Evolutionary conservation across 2,888 invertebrate species (phyloP).

Genomic region (Aspidiotus destructor): DNA sequence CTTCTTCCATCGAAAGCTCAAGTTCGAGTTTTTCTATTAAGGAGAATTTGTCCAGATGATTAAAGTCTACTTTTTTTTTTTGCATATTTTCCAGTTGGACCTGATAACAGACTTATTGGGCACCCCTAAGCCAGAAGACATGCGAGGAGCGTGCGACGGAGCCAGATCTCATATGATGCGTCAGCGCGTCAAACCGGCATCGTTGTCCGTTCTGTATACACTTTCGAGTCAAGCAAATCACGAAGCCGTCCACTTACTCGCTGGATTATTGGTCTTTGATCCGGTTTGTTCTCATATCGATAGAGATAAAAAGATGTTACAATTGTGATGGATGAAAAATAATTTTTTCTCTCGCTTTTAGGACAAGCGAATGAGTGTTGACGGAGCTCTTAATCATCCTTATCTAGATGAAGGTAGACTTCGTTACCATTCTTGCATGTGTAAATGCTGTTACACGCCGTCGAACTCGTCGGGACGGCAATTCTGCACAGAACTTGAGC

Average conservation of each 20-base stretch:
- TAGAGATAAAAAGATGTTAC: not conserved
- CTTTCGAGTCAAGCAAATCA: conserved; percentile 88
- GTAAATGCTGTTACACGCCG: conserved; percentile 88
- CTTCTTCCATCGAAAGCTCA: not conserved
- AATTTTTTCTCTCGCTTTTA: conserved; percentile 42
- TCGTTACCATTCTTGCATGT: conserved; percentile 99
- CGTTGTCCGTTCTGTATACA: conserved; percentile 80
- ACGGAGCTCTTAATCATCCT: conserved; percentile 91
- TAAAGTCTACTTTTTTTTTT: no score
- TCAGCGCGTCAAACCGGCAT: conserved; percentile 77
- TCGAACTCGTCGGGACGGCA: conserved; percentile 60
- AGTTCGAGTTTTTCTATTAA: no score
- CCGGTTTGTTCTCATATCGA: conserved; percentile 57
- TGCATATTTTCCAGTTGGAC: conserved; percentile 61
- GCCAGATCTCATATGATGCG: conserved; percentile 84
- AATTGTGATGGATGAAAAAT: conserved; percentile 14
- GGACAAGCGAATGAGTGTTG: conserved; percentile 89
- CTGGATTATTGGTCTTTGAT: conserved; percentile 96
- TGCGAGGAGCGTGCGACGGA: conserved; percentile 94
- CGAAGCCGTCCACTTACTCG: conserved; percentile 93
- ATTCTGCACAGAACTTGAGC: conserved; percentile 83
- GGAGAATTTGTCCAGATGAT: no score
- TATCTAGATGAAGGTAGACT: conserved; percentile 96
- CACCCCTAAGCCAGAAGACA: conserved; percentile 89
- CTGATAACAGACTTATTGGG: conserved; percentile 94